A percentile compares a stretch with the other conserved stretches of the same genome.
Conservation (phyloP, 2,797 vertebrate genomes). For the Odontamblyopus rebecca region DNA sequence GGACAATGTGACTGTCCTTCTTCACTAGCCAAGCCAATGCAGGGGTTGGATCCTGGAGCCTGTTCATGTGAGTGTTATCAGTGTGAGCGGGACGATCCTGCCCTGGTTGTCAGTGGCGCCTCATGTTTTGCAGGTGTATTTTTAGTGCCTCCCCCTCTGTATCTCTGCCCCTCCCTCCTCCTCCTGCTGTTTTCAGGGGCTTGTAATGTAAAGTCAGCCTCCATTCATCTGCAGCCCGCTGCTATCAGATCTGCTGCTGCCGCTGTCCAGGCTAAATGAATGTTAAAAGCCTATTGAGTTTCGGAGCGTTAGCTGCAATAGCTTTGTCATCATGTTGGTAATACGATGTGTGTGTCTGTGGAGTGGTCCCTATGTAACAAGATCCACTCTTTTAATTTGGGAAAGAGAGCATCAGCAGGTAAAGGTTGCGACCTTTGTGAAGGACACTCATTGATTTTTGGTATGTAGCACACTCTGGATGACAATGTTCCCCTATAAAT, state of each 20-base stretch:
- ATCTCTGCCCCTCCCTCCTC: conserved; percentile 30
- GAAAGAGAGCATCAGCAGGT: conserved; percentile 68
- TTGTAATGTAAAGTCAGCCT: conserved; percentile 34
- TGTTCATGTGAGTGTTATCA: conserved; percentile 28
- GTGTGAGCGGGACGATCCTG: conserved; percentile 26
- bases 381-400: conserved; percentile 73
- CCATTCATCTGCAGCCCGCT: conserved; percentile 24
- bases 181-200: conserved; percentile 12
- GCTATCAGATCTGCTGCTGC: conserved; percentile 53
- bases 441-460: conserved; percentile 61
- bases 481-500: neutral
- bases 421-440: conserved; percentile 60
- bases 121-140: conserved; percentile 36
- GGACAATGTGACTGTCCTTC: neutral
- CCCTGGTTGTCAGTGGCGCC: conserved; percentile 13
- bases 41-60: neutral
- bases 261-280: conserved; percentile 58
- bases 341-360: conserved; percentile 56
- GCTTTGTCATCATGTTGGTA: conserved; percentile 58
- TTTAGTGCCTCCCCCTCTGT: conserved; percentile 38
- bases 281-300: conserved; percentile 73
- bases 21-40: no score
- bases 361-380: conserved; percentile 47
- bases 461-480: conserved; percentile 16
- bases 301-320: conserved; percentile 48